Evolutionary conservation across 2,888 invertebrate species (phyloP).

Genomic region (Sesamia inferens): DNA sequence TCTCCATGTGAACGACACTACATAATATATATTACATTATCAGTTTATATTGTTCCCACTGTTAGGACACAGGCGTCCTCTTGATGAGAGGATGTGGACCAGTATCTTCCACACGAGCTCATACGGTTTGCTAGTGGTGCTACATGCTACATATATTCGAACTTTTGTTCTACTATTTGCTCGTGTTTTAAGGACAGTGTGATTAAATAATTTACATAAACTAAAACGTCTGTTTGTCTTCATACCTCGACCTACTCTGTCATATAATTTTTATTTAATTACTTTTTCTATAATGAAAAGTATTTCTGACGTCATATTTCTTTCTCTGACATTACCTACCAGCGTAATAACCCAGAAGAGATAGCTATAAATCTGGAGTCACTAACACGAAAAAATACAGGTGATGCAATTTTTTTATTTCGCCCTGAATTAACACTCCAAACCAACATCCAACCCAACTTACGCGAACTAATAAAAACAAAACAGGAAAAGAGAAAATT

Average conservation of each 20-base stretch:
- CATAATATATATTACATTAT: neutral
- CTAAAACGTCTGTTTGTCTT: neutral
- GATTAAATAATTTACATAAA: neutral
- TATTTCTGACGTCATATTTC: neutral
- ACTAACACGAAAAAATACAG: constrained; percentile 23
- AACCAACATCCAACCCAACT: constrained; percentile 15
- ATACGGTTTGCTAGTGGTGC: neutral
- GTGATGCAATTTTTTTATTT: constrained; percentile 27
- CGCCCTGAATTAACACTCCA: constrained; percentile 22
- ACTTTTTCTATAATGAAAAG: neutral
- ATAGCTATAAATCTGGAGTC: neutral
- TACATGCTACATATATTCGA: neutral
- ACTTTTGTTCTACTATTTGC: neutral
- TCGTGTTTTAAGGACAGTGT: neutral
- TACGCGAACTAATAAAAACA: constrained; percentile 29
- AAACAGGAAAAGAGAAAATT: constrained; percentile 49
- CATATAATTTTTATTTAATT: neutral
- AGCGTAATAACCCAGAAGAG: neutral
- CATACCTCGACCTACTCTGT: neutral
- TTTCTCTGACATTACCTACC: neutral
- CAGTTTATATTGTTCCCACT: neutral
- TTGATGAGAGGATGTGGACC: neutral
- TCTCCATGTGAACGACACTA: neutral
- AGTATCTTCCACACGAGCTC: neutral
- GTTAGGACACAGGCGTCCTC: neutral